A percentile compares a stretch with the other conserved stretches of the same genome.
Evolutionary conservation across 2,888 invertebrate genomes (phyloP).

Genomic region (Agrenia bidenticulata): DNA sequence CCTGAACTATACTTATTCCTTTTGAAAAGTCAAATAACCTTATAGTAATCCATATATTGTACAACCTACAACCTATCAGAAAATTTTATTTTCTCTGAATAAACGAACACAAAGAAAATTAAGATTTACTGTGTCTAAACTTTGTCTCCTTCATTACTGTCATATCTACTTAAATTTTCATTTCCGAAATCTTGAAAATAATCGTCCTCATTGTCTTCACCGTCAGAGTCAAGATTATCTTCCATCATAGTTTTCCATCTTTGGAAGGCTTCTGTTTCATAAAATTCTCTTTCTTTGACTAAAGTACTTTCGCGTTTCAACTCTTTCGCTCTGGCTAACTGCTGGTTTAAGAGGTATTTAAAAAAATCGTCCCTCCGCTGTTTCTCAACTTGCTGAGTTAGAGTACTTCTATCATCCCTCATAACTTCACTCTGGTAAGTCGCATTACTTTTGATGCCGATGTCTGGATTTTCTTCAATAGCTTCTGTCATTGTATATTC

Average conservation of each 20-base stretch:
- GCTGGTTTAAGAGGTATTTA: conserved; percentile 34
- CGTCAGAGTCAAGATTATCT: conserved; percentile 17
- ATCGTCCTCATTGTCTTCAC: conserved; percentile 15
- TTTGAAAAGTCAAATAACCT: too few relatives aligned
- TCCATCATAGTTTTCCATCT: conserved; percentile 8
- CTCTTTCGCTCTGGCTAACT: conserved; percentile 26
- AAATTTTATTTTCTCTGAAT: too few relatives aligned
- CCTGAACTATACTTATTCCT: too few relatives aligned
- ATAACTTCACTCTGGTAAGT: too few relatives aligned
- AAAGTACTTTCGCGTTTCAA: conserved; percentile 18
- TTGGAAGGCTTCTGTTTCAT: conserved; percentile 17
- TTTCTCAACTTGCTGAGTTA: neutral
- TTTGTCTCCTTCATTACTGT: neutral
- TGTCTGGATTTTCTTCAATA: neutral
- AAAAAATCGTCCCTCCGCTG: conserved; percentile 28
- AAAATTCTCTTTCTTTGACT: conserved; percentile 36
- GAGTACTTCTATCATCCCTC: too few relatives aligned
- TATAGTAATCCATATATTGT: too few relatives aligned
- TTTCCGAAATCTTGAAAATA: neutral
- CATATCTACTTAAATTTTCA: neutral
- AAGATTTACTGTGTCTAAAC: too few relatives aligned
- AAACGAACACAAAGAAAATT: too few relatives aligned
- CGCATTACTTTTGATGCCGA: too few relatives aligned
- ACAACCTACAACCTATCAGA: too few relatives aligned
- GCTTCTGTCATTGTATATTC: too few relatives aligned